Conservation (phyloP, 2,888 invertebrate genomes). For the Melieria picta region DNA sequence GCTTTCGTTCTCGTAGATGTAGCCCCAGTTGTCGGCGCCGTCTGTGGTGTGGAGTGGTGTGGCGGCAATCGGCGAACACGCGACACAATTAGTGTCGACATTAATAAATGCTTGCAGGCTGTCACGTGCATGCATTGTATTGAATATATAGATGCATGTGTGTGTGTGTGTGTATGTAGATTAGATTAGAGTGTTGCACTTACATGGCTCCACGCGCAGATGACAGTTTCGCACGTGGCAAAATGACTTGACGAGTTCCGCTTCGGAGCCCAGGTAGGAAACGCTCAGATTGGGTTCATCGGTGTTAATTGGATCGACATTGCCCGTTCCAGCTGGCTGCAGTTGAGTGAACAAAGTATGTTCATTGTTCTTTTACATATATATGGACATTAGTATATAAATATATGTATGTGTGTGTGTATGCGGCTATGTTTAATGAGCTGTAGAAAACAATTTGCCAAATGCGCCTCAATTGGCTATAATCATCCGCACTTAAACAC, state of each 20-base stretch:
- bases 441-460: background rate
- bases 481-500: background rate
- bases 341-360: background rate
- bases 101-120: background rate
- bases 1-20: conserved; percentile 57
- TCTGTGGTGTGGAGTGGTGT: conserved; percentile 44
- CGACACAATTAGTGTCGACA: background rate
- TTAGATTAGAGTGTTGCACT: conserved; percentile 40
- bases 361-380: background rate
- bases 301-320: conserved; percentile 56
- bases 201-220: conserved; percentile 57
- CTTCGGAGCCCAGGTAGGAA: conserved; percentile 57
- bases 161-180: too few relatives aligned
- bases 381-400: background rate
- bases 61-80: background rate
- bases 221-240: conserved; percentile 59
- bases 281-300: conserved; percentile 49
- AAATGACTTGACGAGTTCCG: conserved; percentile 57
- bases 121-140: background rate
- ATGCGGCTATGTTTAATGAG: background rate
- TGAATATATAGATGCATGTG: background rate
- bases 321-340: conserved; percentile 55
- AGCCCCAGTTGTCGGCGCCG: conserved; percentile 62
- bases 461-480: conserved; percentile 8
- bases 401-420: conserved; percentile 3